A percentile compares a stretch with the other conserved stretches of the same genome.
These are phyloP conservation scores for Podarcis cretensis DNA, from an alignment of 2,113 vertebrate genomes.

Conservation along the genomic window DNA sequence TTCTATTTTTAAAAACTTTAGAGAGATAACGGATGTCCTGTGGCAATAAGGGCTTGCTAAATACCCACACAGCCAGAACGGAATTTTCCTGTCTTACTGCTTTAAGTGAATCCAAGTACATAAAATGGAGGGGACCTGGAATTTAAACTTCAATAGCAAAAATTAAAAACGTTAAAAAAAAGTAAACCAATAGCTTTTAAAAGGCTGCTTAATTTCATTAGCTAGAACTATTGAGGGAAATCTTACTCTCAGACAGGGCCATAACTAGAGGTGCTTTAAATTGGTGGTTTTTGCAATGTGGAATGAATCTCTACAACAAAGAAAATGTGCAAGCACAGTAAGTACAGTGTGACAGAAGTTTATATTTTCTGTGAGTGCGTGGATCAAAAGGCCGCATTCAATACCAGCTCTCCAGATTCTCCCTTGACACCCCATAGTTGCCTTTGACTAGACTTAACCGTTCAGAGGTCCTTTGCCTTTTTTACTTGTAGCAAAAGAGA, in stretches of 20 bases:
- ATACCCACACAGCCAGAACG: conserved; percentile 27
- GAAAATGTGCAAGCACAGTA: neutral
- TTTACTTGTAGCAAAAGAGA: neutral
- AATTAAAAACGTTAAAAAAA: neutral
- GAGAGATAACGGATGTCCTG: conserved; percentile 42
- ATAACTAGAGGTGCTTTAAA: neutral
- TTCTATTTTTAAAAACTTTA: conserved; percentile 59
- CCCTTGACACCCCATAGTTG: too few relatives aligned
- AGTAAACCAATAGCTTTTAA: conserved; percentile 29
- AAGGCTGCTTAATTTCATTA: neutral
- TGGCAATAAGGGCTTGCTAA: conserved; percentile 32
- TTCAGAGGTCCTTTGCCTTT: too few relatives aligned
- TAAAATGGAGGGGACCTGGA: neutral
- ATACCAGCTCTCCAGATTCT: neutral
- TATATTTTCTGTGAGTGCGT: neutral
- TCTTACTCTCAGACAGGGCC: neutral
- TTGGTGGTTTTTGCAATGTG: neutral
- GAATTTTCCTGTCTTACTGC: conserved; percentile 27
- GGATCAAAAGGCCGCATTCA: neutral
- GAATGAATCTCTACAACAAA: neutral
- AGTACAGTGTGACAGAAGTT: neutral
- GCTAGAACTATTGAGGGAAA: neutral
- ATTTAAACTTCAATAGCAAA: neutral
- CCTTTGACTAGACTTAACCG: too few relatives aligned
- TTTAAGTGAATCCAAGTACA: neutral